These are phyloP conservation scores for Rachycentron canadum DNA, from an alignment of 2,797 vertebrate species.

Conservation along the genomic window DNA sequence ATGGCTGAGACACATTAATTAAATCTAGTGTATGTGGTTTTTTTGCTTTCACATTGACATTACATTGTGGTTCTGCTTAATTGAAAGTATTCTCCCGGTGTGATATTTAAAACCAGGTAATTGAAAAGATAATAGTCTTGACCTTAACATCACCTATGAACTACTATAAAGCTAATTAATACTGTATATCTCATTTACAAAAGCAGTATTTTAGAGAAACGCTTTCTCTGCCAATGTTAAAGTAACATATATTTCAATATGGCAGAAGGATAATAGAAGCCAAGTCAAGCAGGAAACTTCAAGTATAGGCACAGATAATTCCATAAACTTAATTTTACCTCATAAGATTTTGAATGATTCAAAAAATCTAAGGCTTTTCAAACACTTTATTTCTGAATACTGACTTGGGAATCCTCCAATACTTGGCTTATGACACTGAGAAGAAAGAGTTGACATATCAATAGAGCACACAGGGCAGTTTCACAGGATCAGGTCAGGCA, in stretches of 20 bases:
- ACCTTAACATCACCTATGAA: neutral
- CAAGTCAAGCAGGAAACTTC: constrained; percentile 13
- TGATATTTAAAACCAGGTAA: constrained; percentile 29
- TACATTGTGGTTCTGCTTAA: neutral
- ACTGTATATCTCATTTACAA: neutral
- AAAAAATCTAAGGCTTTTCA: neutral
- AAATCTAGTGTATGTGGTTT: neutral
- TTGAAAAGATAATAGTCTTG: constrained; percentile 2
- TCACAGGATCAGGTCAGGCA: constrained; percentile 20
- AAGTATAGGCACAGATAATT: neutral
- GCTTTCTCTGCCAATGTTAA: constrained; percentile 7
- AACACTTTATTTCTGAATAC: neutral
- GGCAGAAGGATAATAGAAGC: neutral
- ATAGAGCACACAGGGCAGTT: neutral
- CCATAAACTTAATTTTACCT: neutral
- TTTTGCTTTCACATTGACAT: neutral
- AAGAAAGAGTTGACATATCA: neutral
- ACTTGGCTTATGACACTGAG: neutral
- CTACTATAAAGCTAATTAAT: constrained; percentile 9
- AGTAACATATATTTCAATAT: constrained; percentile 3
- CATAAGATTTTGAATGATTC: neutral
- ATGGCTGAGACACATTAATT: neutral
- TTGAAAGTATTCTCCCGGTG: constrained; percentile 1
- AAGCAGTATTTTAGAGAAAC: constrained; percentile 1
- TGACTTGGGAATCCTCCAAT: neutral